Evolutionary conservation across 2,888 invertebrate species (phyloP), one percentile per base, ranked within the genome.

Genomic region (Theristus sp.): DNA sequence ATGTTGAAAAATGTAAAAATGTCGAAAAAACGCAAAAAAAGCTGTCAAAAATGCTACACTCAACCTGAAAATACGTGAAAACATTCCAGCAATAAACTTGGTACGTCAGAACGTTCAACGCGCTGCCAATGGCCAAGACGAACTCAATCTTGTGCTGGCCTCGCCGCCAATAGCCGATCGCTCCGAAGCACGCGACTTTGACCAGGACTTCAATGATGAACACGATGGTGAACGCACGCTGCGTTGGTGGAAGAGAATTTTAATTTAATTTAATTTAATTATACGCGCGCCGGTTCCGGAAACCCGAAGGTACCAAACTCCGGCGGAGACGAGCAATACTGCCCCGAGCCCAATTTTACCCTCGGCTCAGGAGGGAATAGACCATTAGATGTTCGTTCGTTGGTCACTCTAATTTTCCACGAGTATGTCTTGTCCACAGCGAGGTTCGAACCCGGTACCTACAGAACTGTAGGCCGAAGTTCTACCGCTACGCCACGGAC

Each of bases 121-220:
- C 64, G 27, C 94, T 93, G 27, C 94, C 94, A 63, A 93, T 82
- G 0, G 89, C 87, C 61, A 99, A 77, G 0, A 94, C 78, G 49
- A 99, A 76, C 76, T 99, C 98, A 77, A 98, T 96, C 76, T 96
- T 96, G 75, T 96, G 94, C 38, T 38, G 38, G 17, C 38, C 38
- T 6, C 38, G 38, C 17, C 38, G 38, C 6, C 6, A 13, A 74
- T 98, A 99, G 17, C 90, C 89, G 61, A 86, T 82, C 81, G 93
- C 87, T 1, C 96, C 94, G 57, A 96, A 80, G 72, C 96, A 96
- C 85, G 91, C 91, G 67, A 98, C 87, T 79, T 98, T 98, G 73
- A 98, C 88, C 47, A 93, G 73, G 0, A 89, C 89, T 78, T 98
- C 98, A 64, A 94, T 78, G 74, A 93, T 87, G 72, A 99, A 82